These are phyloP conservation scores for Psylliodes chrysocephalus DNA, from an alignment of 2,888 invertebrate species.

Conservation along the genomic window DNA sequence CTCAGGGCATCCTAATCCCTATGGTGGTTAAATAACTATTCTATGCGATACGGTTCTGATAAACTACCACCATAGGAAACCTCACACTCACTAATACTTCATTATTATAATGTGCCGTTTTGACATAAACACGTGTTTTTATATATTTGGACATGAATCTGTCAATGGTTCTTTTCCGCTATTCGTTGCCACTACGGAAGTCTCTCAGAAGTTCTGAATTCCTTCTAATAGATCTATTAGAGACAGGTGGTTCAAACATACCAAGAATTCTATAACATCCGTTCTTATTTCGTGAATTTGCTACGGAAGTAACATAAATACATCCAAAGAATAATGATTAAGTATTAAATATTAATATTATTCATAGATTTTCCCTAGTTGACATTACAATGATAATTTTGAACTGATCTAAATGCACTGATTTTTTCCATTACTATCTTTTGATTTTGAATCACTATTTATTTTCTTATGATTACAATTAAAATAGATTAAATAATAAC, in stretches of 20 bases:
- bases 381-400: too few relatives aligned
- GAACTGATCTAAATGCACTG: too few relatives aligned
- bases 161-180: constrained; percentile 3
- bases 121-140: constrained; percentile 6
- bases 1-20: too few relatives aligned
- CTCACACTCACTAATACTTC: background rate
- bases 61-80: background rate
- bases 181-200: constrained; percentile 4
- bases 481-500: too few relatives aligned
- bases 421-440: too few relatives aligned
- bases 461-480: too few relatives aligned
- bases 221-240: constrained; percentile 27
- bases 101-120: background rate
- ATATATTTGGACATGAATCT: background rate
- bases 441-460: too few relatives aligned
- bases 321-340: too few relatives aligned
- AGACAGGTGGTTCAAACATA: constrained; percentile 16
- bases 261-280: background rate
- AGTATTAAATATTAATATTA: too few relatives aligned
- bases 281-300: background rate
- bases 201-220: constrained; percentile 6
- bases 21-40: too few relatives aligned
- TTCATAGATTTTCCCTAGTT: too few relatives aligned
- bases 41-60: too few relatives aligned
- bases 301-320: background rate